These are phyloP conservation scores for Nannospalax galili DNA, from an alignment of 2,113 vertebrate species.

Conservation along the genomic window DNA sequence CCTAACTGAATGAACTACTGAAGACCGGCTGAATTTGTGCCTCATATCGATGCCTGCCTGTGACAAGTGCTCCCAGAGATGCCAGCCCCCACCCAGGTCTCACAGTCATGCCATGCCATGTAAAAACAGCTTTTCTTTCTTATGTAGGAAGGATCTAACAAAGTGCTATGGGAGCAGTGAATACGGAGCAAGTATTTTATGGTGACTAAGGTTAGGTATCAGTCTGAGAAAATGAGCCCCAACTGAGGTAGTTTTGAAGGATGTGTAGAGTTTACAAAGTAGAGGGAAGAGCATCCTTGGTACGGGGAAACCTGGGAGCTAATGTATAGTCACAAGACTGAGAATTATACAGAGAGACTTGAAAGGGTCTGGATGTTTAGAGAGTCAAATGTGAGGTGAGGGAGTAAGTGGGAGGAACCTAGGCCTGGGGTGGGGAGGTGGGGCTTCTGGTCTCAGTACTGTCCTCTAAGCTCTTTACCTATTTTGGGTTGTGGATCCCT, in stretches of 20 bases:
- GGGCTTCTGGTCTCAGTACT: not conserved
- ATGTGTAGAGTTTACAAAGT: not conserved
- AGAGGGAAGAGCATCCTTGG: too few relatives aligned
- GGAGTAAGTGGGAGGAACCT: not conserved
- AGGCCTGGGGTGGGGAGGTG: not conserved
- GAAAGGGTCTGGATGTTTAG: not conserved
- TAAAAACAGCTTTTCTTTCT: too few relatives aligned
- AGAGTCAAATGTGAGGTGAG: not conserved
- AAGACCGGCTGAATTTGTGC: not conserved
- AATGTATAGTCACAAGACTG: too few relatives aligned
- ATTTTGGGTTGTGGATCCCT: not conserved
- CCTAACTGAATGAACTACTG: not conserved
- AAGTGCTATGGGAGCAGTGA: not conserved
- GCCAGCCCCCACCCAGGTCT: not conserved
- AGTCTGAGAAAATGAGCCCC: not conserved
- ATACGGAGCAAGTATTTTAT: not conserved
- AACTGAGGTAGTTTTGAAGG: conserved; percentile 1
- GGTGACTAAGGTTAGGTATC: not conserved
- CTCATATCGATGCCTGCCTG: not conserved
- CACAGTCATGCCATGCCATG: not conserved
- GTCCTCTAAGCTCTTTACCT: not conserved
- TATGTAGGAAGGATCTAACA: too few relatives aligned
- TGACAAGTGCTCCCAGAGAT: not conserved
- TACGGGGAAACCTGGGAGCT: too few relatives aligned
- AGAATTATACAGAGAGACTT: not conserved